Evolutionary conservation across 2,113 vertebrate species (phyloP).

Genomic region (Myocastor coypus): DNA sequence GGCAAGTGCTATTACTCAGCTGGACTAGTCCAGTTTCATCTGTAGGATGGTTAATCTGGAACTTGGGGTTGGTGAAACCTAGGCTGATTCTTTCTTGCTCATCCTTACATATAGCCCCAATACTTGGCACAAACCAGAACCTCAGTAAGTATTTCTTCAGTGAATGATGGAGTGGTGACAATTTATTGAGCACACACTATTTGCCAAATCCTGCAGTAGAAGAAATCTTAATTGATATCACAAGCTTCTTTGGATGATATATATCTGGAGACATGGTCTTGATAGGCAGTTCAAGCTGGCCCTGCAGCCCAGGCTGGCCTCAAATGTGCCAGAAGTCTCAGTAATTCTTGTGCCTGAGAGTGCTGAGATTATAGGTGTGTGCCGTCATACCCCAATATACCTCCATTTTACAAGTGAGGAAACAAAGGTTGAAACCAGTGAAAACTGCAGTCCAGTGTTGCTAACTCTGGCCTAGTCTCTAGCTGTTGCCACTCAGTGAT

Average conservation of each 20-base stretch:
- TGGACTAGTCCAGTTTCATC: neutral
- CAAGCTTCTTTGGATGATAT: neutral
- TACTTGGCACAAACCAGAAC: conserved; percentile 11
- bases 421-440: conserved; percentile 2
- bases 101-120: neutral
- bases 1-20: neutral
- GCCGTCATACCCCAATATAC: neutral
- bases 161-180: conserved; percentile 25
- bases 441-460: neutral
- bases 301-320: neutral
- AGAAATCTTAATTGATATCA: conserved; percentile 40
- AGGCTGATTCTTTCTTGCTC: neutral
- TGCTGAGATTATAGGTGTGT: neutral
- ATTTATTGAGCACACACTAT: neutral
- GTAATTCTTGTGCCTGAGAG: neutral
- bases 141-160: conserved; percentile 21
- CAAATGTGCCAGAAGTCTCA: neutral
- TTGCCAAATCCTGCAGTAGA: neutral
- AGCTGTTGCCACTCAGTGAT: neutral
- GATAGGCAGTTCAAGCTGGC: neutral
- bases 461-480: neutral
- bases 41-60: neutral
- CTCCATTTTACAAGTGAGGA: conserved; percentile 13
- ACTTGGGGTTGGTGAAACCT: neutral
- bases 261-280: neutral